Evolutionary conservation across 2,888 invertebrate genomes (phyloP), one percentile per base, ranked within the genome.

Genomic region (Phengaris alcon): DNA sequence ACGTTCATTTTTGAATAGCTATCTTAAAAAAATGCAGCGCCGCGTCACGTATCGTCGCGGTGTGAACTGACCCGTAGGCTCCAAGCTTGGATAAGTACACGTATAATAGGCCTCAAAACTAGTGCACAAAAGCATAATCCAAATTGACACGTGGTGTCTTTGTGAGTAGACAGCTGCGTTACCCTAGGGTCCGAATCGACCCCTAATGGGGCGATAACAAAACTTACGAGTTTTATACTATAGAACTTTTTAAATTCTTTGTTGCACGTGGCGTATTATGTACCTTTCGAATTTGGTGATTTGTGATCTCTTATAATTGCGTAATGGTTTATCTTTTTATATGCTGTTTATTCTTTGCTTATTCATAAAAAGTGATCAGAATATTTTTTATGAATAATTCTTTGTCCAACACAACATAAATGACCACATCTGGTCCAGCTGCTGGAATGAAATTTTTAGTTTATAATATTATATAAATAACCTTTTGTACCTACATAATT

Each of bases 151-250:
- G 72, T 72, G 72, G 13, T 54, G 54, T 54, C 35, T 54, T 51
- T 72, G 72, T 72, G 54, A 57, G 51, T 57, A 70, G 75, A 51
- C 75, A 75, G 75, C 75, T 75, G 75, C 70, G 75, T 70, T 68
- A 10, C 35, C 35, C 64, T 7, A 13, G 54, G 72, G 54, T 68
- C 46, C 46, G 68, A 9, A 44, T 9, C 54, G 74, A 76, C 75
- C 77, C 75, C 68, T 76, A 76, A 79, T 78, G 76, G 79, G 79
- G 76, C 70, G 55, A 69, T 75, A 57, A 75, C 75, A 69, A 69
- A 69, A 55, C 68, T 75, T 75, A 70, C 69, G 48, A 75, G 74
- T 68, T 55, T 70, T n/a, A 69, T 35, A 35, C 64, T 59, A 15
- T 35, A 74, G 68, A 64, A 64, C 35, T 64, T 55, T 70, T 44